phyloP scores from a whole-genome alignment of 2,888 invertebrate species.

The Augochlorella aurata region DNA sequence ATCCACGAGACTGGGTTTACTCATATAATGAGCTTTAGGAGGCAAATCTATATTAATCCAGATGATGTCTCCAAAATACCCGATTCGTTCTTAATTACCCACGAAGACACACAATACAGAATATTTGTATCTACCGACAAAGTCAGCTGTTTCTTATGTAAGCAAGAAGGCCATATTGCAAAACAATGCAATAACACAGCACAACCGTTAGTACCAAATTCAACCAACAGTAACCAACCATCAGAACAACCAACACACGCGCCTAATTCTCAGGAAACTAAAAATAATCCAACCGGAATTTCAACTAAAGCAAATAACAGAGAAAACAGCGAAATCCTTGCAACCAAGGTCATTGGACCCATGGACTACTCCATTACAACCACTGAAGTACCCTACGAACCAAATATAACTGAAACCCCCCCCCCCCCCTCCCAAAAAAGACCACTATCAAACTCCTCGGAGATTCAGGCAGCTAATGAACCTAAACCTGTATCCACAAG shows the following conservation, averaged over 20 bases:
- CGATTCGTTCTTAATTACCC: not conserved
- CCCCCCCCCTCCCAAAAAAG: not conserved
- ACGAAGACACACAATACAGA: not conserved
- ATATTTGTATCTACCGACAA: not conserved
- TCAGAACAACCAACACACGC: too few species aligned
- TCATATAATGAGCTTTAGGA: constrained; percentile 9
- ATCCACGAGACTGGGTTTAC: not conserved
- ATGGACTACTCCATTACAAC: not conserved
- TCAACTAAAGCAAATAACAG: too few species aligned
- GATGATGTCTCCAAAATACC: not conserved
- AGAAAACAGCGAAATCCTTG: too few species aligned
- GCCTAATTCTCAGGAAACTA: too few species aligned
- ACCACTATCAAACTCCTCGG: not conserved
- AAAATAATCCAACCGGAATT: too few species aligned
- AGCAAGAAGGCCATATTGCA: constrained; percentile 5
- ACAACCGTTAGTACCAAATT: too few species aligned
- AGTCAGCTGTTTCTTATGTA: not conserved
- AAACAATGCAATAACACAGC: not conserved
- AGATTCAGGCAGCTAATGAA: not conserved
- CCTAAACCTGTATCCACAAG: not conserved
- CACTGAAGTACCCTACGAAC: not conserved
- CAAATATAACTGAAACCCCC: not conserved
- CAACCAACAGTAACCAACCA: too few species aligned
- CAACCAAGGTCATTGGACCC: too few species aligned
- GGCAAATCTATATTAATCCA: constrained; percentile 9